phyloP scores from a whole-genome alignment of 2,113 vertebrate species.

The Larimichthys crocea region DNA sequence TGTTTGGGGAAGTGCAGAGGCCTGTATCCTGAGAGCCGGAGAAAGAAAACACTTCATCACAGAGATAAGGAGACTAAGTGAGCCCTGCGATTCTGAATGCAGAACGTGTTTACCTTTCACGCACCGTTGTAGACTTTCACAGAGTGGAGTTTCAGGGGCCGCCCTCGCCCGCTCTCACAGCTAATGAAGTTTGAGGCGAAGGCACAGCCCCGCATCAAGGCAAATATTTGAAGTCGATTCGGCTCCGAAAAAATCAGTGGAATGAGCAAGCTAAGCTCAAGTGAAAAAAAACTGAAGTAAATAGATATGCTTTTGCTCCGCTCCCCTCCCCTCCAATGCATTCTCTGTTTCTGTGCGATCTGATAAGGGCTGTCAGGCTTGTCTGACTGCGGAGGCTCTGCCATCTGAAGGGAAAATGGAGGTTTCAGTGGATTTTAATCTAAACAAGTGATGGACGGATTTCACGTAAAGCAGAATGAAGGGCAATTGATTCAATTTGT shows the following conservation, averaged over 20 bases:
- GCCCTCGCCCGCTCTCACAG: conserved; percentile 33
- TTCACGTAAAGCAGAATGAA: conserved; percentile 9
- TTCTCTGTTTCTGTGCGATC: conserved; percentile 36
- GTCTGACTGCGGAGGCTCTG: conserved; percentile 24
- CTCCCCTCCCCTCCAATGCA: background rate
- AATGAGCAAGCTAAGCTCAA: conserved; percentile 57
- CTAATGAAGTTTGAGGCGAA: conserved; percentile 74
- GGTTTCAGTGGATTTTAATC: conserved; percentile 49
- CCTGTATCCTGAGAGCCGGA: conserved; percentile 75
- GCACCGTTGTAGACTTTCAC: conserved; percentile 74
- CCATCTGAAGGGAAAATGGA: conserved; percentile 25
- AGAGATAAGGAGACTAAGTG: conserved; percentile 83
- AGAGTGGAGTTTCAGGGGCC: conserved; percentile 47
- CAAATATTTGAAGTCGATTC: conserved; percentile 79
- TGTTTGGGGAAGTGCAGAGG: conserved; percentile 78
- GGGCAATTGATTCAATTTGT: conserved; percentile 24
- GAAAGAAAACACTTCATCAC: conserved; percentile 76
- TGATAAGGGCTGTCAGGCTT: conserved; percentile 58
- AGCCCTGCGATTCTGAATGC: conserved; percentile 75
- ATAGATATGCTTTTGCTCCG: conserved; percentile 36
- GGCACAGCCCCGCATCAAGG: conserved; percentile 53
- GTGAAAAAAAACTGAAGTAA: conserved; percentile 55
- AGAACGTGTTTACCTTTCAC: conserved; percentile 81
- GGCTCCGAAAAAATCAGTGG: conserved; percentile 44
- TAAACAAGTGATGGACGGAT: conserved; percentile 32